Percentiles rank a stretch among this genome's conserved stretches.
These are phyloP conservation scores for Ectemnius continuus DNA, from an alignment of 2,888 invertebrate species.

Conservation along the genomic window DNA sequence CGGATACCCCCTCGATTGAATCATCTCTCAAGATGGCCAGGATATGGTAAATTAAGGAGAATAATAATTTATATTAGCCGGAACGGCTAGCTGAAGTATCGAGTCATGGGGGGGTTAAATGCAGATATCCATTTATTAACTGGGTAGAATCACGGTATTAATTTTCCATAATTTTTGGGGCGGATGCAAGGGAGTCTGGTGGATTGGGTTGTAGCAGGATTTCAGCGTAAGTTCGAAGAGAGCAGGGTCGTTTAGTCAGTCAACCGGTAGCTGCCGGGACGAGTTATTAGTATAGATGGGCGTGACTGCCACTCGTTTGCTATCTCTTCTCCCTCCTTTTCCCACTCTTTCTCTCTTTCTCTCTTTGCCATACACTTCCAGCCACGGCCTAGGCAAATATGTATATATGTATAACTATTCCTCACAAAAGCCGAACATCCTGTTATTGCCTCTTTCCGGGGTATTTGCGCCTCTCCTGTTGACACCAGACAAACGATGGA, in stretches of 20 bases:
- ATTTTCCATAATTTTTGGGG: not conserved
- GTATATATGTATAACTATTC: not conserved
- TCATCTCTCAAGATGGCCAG: no score
- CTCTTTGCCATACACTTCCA: not conserved
- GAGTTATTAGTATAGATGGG: slow-evolving; percentile 55
- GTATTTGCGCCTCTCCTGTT: not conserved
- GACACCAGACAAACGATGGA: not conserved
- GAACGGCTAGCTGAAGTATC: no score
- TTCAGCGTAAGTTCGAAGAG: slow-evolving; percentile 9
- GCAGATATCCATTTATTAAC: not conserved
- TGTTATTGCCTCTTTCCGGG: not conserved
- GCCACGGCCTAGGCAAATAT: slow-evolving; percentile 18
- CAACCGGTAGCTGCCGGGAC: slow-evolving; percentile 41
- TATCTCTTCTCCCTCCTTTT: slow-evolving; percentile 29
- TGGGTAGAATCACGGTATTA: not conserved
- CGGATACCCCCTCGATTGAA: no score
- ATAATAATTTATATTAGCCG: slow-evolving; percentile 33
- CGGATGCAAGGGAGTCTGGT: slow-evolving; percentile 4
- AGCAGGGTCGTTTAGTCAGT: slow-evolving; percentile 17
- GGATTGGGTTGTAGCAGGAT: slow-evolving; percentile 6
- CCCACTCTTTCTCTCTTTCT: slow-evolving; percentile 15
- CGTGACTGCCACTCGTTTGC: slow-evolving; percentile 50
- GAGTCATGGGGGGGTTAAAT: no score
- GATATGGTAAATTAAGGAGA: slow-evolving; percentile 48
- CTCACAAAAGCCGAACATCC: not conserved